Evolutionary conservation across 64 coral and sea anemone species (phyloP).

Genomic region (Stichodactyla mertensii): DNA sequence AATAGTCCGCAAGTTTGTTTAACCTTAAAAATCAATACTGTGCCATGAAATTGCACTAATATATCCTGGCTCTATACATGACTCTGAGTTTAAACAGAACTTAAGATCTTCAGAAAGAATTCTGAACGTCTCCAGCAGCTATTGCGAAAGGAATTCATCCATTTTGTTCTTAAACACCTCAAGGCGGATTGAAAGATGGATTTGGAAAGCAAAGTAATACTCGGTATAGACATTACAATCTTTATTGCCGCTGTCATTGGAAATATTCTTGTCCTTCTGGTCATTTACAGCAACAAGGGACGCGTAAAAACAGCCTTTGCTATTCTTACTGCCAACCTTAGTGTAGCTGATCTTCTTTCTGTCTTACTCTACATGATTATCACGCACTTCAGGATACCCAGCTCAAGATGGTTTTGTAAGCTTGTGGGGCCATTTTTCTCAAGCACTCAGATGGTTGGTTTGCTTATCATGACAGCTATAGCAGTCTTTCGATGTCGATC

Average conservation of each 20-base stretch:
- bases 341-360: not conserved
- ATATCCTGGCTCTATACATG: too few species aligned
- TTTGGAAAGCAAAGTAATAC: not conserved
- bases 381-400: not conserved
- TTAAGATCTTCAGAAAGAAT: too few species aligned
- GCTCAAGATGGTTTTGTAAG: not conserved
- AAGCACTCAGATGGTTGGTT: not conserved
- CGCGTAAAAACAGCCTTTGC: not conserved
- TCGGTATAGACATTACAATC: not conserved
- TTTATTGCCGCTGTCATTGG: not conserved
- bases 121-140: too few species aligned
- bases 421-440: not conserved
- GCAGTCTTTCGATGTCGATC: not conserved
- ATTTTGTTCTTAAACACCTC: too few species aligned
- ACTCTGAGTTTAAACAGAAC: too few species aligned
- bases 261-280: not conserved
- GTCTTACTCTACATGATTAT: not conserved
- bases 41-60: too few species aligned
- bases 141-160: too few species aligned
- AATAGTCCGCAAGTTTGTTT: too few species aligned
- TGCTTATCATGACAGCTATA: not conserved
- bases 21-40: too few species aligned
- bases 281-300: not conserved
- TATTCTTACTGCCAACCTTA: not conserved
- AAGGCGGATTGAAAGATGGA: too few species aligned